Conservation (phyloP, 2,113 vertebrate genomes). For the Ammodytes dubius region DNA sequence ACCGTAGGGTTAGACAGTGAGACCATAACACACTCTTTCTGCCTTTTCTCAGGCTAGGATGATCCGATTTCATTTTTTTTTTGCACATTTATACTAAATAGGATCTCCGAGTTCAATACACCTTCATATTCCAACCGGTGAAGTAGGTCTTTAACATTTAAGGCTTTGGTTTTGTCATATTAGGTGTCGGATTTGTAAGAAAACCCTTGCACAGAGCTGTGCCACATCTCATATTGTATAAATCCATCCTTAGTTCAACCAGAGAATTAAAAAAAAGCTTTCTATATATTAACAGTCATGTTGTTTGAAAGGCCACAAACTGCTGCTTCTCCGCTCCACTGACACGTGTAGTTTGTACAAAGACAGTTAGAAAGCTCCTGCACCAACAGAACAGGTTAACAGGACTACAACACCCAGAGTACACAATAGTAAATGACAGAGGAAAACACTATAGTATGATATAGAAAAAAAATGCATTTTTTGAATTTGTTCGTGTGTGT, state of each 20-base stretch:
- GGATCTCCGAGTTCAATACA: too few relatives aligned
- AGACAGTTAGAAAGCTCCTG: slow-evolving; percentile 58
- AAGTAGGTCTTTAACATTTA: too few relatives aligned
- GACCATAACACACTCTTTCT: too few relatives aligned
- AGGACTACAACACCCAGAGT: slow-evolving; percentile 27
- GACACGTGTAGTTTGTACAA: slow-evolving; percentile 38
- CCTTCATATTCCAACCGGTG: too few relatives aligned
- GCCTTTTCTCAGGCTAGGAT: too few relatives aligned
- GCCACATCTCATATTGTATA: not conserved
- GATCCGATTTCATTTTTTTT: too few relatives aligned
- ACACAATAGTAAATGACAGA: slow-evolving; percentile 28
- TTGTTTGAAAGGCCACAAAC: slow-evolving; percentile 67
- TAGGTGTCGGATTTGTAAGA: too few relatives aligned
- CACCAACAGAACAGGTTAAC: slow-evolving; percentile 30
- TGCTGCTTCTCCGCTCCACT: slow-evolving; percentile 32
- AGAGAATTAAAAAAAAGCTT: slow-evolving; percentile 19
- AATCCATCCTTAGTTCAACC: slow-evolving; percentile 55
- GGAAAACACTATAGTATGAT: slow-evolving; percentile 14
- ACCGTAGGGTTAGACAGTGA: too few relatives aligned
- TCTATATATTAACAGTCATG: slow-evolving; percentile 66
- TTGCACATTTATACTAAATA: too few relatives aligned
- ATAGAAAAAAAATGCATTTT: slow-evolving; percentile 4
- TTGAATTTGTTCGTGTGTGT: not conserved
- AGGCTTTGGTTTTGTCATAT: too few relatives aligned
- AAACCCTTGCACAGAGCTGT: not conserved